Evolutionary conservation across 2,888 invertebrate species (phyloP).

Genomic region (Capitulum mitella): DNA sequence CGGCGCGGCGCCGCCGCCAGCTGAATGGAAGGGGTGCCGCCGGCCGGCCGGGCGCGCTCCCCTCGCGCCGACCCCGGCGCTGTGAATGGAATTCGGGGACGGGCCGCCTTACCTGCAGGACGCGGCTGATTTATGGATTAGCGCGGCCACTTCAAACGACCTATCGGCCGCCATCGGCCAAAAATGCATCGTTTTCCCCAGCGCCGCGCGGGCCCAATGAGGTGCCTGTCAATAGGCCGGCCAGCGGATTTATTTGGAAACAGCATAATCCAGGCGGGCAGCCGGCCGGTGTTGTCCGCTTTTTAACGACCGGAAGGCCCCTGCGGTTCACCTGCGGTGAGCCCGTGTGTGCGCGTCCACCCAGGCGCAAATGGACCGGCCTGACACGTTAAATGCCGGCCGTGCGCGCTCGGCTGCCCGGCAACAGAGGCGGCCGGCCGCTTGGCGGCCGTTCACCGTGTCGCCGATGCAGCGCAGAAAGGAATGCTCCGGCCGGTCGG

Average conservation of each 20-base stretch:
- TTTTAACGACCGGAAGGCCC: background rate
- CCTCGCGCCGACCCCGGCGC: too few relatives aligned
- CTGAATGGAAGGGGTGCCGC: too few relatives aligned
- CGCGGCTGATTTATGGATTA: background rate
- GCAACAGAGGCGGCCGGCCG: too few relatives aligned
- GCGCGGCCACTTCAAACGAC: background rate
- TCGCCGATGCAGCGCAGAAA: too few relatives aligned
- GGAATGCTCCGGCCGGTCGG: too few relatives aligned
- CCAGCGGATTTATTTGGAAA: background rate
- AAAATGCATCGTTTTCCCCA: background rate
- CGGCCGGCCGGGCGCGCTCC: too few relatives aligned
- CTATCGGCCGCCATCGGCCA: background rate
- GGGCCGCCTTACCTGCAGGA: background rate
- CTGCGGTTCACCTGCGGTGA: background rate
- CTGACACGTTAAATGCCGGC: too few relatives aligned
- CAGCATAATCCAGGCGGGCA: background rate
- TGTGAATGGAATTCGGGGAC: background rate
- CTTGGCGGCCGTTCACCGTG: too few relatives aligned
- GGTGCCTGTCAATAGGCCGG: background rate
- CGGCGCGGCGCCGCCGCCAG: too few relatives aligned
- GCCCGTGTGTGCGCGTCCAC: background rate
- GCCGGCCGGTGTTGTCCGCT: background rate
- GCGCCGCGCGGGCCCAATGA: background rate
- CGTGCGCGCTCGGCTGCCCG: too few relatives aligned
- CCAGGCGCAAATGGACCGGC: background rate